These are phyloP conservation scores for Sminthurides bifidus DNA, from an alignment of 1,140 invertebrate genomes.

Conservation along the genomic window DNA sequence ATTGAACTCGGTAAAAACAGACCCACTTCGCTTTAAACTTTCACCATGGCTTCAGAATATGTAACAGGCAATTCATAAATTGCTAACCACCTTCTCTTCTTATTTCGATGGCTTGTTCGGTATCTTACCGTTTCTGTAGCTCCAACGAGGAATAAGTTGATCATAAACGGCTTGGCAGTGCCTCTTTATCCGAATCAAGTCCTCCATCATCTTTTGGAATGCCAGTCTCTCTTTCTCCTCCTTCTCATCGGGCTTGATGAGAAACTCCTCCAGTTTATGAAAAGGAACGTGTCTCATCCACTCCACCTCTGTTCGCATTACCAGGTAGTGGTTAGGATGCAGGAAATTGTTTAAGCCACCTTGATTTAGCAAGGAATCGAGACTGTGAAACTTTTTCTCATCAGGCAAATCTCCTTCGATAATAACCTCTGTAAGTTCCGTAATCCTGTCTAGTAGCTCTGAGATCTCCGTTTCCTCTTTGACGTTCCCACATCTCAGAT, in stretches of 20 bases:
- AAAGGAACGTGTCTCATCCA: background rate
- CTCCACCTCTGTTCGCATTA: background rate
- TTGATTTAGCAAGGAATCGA: background rate
- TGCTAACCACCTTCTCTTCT: no score
- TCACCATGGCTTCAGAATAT: background rate
- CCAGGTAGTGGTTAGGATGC: background rate
- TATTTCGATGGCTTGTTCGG: background rate
- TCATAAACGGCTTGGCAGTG: background rate
- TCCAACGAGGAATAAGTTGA: background rate
- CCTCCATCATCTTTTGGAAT: background rate
- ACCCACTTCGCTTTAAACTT: no score
- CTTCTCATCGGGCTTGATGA: no score
- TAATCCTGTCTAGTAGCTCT: background rate
- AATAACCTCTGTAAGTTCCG: background rate
- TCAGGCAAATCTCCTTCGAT: background rate
- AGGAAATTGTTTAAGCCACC: background rate
- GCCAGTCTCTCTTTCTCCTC: background rate
- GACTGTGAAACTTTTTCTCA: background rate
- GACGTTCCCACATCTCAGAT: background rate
- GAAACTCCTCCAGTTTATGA: background rate
- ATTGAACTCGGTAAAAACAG: no score
- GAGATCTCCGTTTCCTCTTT: background rate
- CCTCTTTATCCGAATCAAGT: background rate
- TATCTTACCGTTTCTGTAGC: background rate
- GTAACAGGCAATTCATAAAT: no score